Evolutionary conservation across 2,888 invertebrate genomes (phyloP).

Genomic region (Napeogenes inachia): DNA sequence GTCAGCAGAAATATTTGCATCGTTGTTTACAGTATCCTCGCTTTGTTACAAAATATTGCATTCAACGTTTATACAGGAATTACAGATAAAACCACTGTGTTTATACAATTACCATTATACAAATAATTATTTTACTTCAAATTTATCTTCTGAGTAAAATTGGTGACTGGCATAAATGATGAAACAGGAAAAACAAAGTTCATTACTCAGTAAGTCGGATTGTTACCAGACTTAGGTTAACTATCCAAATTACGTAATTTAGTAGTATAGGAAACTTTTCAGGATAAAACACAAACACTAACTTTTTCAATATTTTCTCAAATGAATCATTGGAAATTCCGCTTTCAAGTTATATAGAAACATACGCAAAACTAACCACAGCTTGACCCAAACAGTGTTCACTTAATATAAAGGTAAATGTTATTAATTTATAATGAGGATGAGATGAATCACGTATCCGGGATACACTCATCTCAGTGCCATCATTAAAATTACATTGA

Average conservation of each 20-base stretch:
- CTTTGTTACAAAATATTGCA: neutral
- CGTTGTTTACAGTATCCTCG: neutral
- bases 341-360: conserved; percentile 12
- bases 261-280: neutral
- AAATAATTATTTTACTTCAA: no score
- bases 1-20: neutral
- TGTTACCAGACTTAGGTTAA: no score
- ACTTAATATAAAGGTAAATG: neutral
- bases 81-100: neutral
- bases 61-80: neutral
- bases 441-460: neutral
- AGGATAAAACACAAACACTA: neutral
- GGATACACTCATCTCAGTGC: neutral
- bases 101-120: no score
- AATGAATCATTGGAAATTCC: conserved; percentile 25
- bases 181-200: no score
- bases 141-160: no score
- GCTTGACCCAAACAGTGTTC: neutral
- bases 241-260: no score
- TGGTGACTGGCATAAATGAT: no score
- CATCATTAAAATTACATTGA: neutral
- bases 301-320: conserved; percentile 7
- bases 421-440: neutral
- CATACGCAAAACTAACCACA: conserved; percentile 18
- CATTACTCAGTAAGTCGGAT: no score